Evolutionary conservation across 2,113 vertebrate species (phyloP).

Genomic region (Lamprologus speciosus): DNA sequence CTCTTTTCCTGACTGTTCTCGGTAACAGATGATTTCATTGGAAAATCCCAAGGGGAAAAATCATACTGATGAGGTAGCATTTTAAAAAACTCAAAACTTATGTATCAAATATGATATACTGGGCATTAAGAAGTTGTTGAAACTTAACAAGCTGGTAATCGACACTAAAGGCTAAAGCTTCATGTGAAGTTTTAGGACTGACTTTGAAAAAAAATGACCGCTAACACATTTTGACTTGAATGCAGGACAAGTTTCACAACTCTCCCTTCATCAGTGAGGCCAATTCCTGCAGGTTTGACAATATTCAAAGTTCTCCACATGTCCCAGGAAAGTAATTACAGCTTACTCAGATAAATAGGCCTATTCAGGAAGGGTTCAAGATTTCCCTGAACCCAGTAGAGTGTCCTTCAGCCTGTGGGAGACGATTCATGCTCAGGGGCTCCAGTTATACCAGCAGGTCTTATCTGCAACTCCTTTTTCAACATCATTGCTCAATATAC

Average conservation of each 20-base stretch:
- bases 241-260: neutral
- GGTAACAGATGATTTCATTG: neutral
- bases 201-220: neutral
- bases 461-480: conserved; percentile 44
- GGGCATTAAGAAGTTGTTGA: neutral
- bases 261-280: neutral
- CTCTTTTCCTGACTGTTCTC: neutral
- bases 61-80: neutral
- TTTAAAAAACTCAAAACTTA: neutral
- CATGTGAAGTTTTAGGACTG: neutral
- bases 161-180: neutral
- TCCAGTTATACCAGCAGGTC: conserved; percentile 54
- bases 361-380: conserved; percentile 23
- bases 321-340: conserved; percentile 52
- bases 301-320: neutral
- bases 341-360: conserved; percentile 40
- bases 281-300: neutral
- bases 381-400: conserved; percentile 38
- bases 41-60: neutral
- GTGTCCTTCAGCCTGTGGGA: conserved; percentile 47
- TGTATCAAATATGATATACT: neutral
- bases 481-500: conserved; percentile 36
- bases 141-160: neutral
- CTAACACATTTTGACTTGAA: neutral
- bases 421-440: conserved; percentile 59